A percentile compares a stretch with the other conserved stretches of the same genome.
Evolutionary conservation across 1,140 invertebrate genomes (phyloP).

Genomic region (Brachionus paranguensis): DNA sequence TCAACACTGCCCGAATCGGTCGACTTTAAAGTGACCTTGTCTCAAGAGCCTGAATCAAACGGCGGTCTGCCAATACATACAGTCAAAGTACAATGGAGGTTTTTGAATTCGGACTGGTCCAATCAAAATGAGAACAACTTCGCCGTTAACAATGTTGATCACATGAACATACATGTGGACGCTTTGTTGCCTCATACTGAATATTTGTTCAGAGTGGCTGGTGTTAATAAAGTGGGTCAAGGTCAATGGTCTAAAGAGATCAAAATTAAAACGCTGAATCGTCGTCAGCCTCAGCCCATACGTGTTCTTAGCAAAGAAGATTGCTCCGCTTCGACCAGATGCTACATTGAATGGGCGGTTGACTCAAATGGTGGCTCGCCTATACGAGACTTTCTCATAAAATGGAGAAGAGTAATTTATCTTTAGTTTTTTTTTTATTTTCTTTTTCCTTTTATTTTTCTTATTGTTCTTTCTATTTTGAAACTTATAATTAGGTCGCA

Average conservation of each 20-base stretch:
- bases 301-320: conserved; percentile 3
- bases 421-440: not conserved
- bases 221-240: conserved; percentile 2
- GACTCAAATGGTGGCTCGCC: conserved; percentile 20
- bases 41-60: not conserved
- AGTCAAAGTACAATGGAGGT: conserved; percentile 10
- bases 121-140: conserved; percentile 22
- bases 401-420: conserved; percentile 20
- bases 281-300: not conserved
- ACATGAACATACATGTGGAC: not conserved
- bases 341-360: conserved; percentile 15
- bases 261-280: not conserved
- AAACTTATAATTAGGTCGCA: not conserved
- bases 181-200: conserved; percentile 3
- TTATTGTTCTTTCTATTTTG: not conserved
- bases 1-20: not conserved
- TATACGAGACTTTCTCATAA: not conserved
- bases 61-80: conserved; percentile 2
- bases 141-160: not conserved
- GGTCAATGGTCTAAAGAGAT: not conserved
- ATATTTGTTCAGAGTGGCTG: conserved; percentile 13
- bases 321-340: not conserved
- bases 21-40: not conserved
- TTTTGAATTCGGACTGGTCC: conserved; percentile 12
- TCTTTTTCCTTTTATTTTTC: too few relatives aligned